A percentile compares a stretch with the other conserved stretches of the same genome.
Conservation (phyloP, 1,140 invertebrate species). For the Trichogramma pretiosum region DNA sequence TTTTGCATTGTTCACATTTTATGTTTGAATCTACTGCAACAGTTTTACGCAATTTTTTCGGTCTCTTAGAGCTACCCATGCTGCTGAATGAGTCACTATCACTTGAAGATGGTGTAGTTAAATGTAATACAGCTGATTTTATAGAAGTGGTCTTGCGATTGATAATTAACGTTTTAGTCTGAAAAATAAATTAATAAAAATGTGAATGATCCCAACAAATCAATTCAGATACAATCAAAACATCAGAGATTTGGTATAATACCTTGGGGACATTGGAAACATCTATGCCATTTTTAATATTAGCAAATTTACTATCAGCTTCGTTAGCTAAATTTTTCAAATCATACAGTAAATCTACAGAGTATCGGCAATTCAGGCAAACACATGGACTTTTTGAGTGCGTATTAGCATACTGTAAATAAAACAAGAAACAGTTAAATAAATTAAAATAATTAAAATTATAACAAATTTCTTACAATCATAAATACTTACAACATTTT, state of each 20-base stretch:
- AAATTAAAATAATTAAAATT: background rate
- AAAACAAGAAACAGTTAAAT: too few relatives aligned
- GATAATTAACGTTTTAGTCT: conserved; percentile 32
- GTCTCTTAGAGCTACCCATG: conserved; percentile 15
- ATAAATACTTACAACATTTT: conserved; percentile 29
- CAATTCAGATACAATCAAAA: background rate
- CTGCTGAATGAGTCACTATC: conserved; percentile 22
- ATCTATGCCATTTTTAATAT: conserved; percentile 20
- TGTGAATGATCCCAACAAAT: background rate
- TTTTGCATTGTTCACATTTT: conserved; percentile 29
- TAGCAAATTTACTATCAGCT: conserved; percentile 20
- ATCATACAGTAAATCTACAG: conserved; percentile 36
- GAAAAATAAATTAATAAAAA: conserved; percentile 4
- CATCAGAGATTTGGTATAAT: background rate
- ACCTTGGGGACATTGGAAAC: conserved; percentile 32
- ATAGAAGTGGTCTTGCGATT: conserved; percentile 34
- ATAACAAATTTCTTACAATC: conserved; percentile 7
- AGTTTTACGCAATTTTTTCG: conserved; percentile 10
- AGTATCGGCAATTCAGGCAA: conserved; percentile 39
- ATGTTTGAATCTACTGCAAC: background rate
- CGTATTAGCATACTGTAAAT: conserved; percentile 24
- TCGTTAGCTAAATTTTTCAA: conserved; percentile 29
- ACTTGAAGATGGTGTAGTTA: conserved; percentile 20
- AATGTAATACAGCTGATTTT: conserved; percentile 18
- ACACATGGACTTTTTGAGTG: conserved; percentile 20